Conservation (phyloP, 35 echinoderm and acorn worm genomes). For the Heliocidaris erythrogramma region DNA sequence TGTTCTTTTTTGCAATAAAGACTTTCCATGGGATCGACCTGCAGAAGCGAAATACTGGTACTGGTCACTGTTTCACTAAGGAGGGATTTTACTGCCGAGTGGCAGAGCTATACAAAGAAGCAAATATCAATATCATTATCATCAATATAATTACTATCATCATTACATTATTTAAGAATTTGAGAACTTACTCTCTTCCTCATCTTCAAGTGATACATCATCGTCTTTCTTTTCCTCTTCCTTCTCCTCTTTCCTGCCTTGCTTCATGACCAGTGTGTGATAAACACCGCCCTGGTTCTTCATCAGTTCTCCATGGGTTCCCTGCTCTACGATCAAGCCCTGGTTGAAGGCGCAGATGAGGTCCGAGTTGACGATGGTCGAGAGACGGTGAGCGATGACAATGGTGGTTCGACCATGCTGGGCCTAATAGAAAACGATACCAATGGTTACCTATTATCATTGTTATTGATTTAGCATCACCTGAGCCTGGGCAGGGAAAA, state of each 20-base stretch:
- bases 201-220: conserved; percentile 21
- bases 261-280: conserved; percentile 64
- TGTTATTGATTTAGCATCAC: too few species aligned
- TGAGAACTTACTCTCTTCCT: conserved; percentile 32
- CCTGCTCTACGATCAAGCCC: conserved; percentile 77
- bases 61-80: too few species aligned
- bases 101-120: too few species aligned
- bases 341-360: conserved; percentile 87
- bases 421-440: conserved; percentile 44
- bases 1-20: too few species aligned
- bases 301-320: conserved; percentile 74
- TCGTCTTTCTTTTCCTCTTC: conserved; percentile 12
- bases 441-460: too few species aligned
- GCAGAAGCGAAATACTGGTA: too few species aligned
- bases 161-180: not conserved
- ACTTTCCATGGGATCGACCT: too few species aligned
- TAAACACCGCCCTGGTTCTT: conserved; percentile 68
- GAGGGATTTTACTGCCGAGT: too few species aligned
- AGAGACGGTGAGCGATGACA: conserved; percentile 92
- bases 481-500: too few species aligned
- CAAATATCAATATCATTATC: not conserved
- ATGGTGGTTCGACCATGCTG: conserved; percentile 83
- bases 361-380: conserved; percentile 91
- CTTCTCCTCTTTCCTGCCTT: conserved; percentile 40
- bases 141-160: not conserved